These are phyloP conservation scores for Pipra filicauda DNA, from an alignment of 2,113 vertebrate genomes.

Conservation along the genomic window DNA sequence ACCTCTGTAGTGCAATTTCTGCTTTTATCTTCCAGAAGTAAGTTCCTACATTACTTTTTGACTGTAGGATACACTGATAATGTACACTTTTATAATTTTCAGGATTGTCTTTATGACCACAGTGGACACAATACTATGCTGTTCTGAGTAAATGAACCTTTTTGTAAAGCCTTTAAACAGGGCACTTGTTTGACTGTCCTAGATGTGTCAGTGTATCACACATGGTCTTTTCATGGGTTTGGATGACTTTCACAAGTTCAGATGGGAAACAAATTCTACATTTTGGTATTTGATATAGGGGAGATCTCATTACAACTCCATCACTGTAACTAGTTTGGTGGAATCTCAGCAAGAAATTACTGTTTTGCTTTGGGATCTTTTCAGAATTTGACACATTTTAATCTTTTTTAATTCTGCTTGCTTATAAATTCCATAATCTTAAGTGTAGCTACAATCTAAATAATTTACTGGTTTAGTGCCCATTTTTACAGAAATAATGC, in stretches of 20 bases:
- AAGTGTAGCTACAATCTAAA: neutral
- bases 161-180: neutral
- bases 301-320: neutral
- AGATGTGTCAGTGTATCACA: neutral
- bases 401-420: neutral
- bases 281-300: neutral
- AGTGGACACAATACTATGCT: neutral
- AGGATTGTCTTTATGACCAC: neutral
- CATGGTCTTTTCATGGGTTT: neutral
- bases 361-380: neutral
- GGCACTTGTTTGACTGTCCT: neutral
- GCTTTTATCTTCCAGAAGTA: neutral
- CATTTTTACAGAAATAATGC: neutral
- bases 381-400: neutral
- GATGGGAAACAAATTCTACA: neutral
- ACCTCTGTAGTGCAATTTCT: neutral
- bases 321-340: neutral
- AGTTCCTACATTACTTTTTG: neutral
- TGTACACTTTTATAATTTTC: neutral
- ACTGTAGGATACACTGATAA: neutral
- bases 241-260: neutral
- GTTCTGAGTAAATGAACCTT: neutral
- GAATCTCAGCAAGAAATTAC: neutral
- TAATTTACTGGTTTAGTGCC: neutral
- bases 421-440: neutral